Percentiles rank a stretch among this genome's conserved stretches.
phyloP scores from a whole-genome alignment of 1,140 invertebrate species.

The Paramacrobiotus metropolitanus region DNA sequence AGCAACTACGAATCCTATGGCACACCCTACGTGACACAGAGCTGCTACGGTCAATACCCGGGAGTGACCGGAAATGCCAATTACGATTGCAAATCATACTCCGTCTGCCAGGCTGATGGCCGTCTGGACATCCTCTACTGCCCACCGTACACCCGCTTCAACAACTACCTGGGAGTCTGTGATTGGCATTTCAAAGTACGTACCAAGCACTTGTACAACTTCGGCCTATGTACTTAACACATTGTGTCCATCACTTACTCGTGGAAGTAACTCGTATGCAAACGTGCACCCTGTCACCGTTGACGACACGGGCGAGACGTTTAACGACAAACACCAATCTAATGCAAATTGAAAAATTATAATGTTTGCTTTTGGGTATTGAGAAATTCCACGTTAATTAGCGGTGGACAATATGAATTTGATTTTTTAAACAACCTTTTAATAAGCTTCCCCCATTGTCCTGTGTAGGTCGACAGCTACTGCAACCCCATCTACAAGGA shows the following conservation, averaged over 20 bases:
- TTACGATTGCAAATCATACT: not conserved
- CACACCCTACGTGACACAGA: not conserved
- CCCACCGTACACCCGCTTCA: conserved; percentile 4
- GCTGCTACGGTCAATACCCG: conserved; percentile 5
- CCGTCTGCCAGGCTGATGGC: conserved; percentile 2
- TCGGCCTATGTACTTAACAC: too few relatives aligned
- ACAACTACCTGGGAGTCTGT: conserved; percentile 3
- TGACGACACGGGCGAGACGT: not conserved
- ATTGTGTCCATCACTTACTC: too few relatives aligned
- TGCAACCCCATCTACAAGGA: conserved; percentile 1
- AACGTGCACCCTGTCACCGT: not conserved
- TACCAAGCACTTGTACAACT: not conserved
- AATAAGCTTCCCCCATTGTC: not conserved
- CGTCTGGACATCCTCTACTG: conserved; percentile 2
- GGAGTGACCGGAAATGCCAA: not conserved
- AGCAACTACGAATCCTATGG: not conserved
- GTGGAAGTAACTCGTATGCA: too few relatives aligned
- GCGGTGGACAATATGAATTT: not conserved
- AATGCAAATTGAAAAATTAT: not conserved
- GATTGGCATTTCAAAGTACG: conserved; percentile 4
- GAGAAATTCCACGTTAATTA: not conserved
- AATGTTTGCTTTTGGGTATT: not conserved
- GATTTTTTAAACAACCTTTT: not conserved
- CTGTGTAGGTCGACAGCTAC: conserved; percentile 1
- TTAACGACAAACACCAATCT: not conserved